Base-by-base conservation (phyloP, 2,888 invertebrate species). In the Sphecodes monilicornis region DNA sequence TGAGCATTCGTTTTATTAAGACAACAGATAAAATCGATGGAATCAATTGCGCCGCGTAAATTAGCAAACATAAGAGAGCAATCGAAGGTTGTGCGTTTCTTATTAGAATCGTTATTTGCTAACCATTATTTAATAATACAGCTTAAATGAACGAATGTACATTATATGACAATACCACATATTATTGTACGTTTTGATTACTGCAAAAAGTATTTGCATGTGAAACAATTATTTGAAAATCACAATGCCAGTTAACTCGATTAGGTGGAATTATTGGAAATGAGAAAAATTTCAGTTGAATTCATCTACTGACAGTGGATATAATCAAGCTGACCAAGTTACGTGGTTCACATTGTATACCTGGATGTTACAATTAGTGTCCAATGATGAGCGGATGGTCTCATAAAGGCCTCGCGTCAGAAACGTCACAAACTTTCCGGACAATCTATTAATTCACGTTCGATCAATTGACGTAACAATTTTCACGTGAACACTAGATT, bases 351-450 rank as follows among this genome's bases (percentile, higher is more conserved):
- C 13, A 68, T 39, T 36, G 68, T 39, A 68, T 68, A 68, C 39
- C 68, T n/a, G 68, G 39, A 39, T 26, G 68, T 39, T 68, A 68
- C 68, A 68, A 68, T 68, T 68, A 68, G n/a, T 68, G 39, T 68
- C 68, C 68, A 68, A 68, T 68, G 68, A 39, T 68, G 68, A 39
- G 39, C 68, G 68, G 68, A 68, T 68, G 68, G 68, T 68, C 39
- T 68, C 68, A 68, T 68, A 68, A 68, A 68, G 68, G 39, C 68
- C 39, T 39, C 39, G 68, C 70, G 43, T 70, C 29, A 70, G 70
- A 70, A 43, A 41, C 70, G 71, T 54, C 54, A 50, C 50, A 41
- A 57, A 57, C 57, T 26, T 57, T 16, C 18, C 10, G 13, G 22
- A 16, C 29, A 18, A 32, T 41, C 57, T 43, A 43, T 46, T 29